Percentiles rank a stretch among this genome's conserved stretches.
These are phyloP conservation scores for Gandaritis pyraliata DNA, from an alignment of 2,888 invertebrate species.

Conservation along the genomic window DNA sequence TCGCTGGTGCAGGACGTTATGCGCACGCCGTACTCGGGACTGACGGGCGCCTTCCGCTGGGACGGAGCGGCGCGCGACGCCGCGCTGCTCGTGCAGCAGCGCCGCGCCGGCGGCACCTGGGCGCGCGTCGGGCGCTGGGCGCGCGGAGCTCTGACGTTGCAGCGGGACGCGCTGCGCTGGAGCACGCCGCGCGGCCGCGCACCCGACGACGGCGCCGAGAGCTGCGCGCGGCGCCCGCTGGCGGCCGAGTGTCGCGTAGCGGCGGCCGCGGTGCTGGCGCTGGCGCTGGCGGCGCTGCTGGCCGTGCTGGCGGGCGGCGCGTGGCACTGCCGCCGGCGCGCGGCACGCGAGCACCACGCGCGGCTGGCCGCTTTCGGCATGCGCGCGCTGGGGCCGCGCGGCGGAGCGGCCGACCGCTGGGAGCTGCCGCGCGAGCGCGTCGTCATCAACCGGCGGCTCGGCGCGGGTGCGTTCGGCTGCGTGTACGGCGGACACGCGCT, in stretches of 20 bases:
- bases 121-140: slow-evolving; percentile 70
- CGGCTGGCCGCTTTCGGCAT: slow-evolving; percentile 64
- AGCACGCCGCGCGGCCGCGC: slow-evolving; percentile 79
- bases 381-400: slow-evolving; percentile 60
- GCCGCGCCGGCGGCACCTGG: slow-evolving; percentile 86
- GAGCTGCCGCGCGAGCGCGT: slow-evolving; percentile 93
- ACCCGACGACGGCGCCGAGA: slow-evolving; percentile 82
- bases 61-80: slow-evolving; percentile 50
- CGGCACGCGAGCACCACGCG: slow-evolving; percentile 63
- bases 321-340: slow-evolving; percentile 61
- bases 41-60: slow-evolving; percentile 69
- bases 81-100: slow-evolving; percentile 83
- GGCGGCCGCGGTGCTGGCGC: slow-evolving; percentile 84
- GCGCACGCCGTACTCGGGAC: slow-evolving; percentile 51
- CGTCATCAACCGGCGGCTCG: slow-evolving; percentile 93
- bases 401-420: slow-evolving; percentile 89
- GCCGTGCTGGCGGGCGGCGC: slow-evolving; percentile 57
- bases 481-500: slow-evolving; percentile 96
- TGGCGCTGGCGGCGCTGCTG: slow-evolving; percentile 52
- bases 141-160: slow-evolving; percentile 54
- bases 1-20: slow-evolving; percentile 51
- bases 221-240: slow-evolving; percentile 87
- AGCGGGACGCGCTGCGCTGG: slow-evolving; percentile 85
- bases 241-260: slow-evolving; percentile 84
- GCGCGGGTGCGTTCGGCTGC: slow-evolving; percentile 96